Evolutionary conservation across 2,888 invertebrate genomes (phyloP), one percentile per base, ranked within the genome.

Genomic region (Chymomyza caudatula): DNA sequence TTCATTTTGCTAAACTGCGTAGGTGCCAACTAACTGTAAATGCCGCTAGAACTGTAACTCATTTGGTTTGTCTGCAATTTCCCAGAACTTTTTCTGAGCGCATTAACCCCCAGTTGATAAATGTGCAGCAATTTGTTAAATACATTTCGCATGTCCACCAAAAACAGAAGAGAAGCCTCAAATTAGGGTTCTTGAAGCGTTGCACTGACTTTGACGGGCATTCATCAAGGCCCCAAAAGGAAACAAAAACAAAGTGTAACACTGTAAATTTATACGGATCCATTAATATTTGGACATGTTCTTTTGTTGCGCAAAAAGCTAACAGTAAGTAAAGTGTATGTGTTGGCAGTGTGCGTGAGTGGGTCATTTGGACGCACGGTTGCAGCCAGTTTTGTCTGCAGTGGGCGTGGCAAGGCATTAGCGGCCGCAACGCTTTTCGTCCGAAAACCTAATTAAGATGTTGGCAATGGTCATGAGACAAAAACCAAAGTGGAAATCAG

Each of bases 61-160:
- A 37, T 37, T 37, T 37, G 29, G 2, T 29, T 37, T 11, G 8
- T 37, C n/a, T 47, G 15, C 15, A 19, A 47, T 19, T 47, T 47
- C 47, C 17, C 17, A 13, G 47, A 56, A 43, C 42, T 20, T 42
- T 4, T 56, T 15, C 51, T 2, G 44, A 25, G 71, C 81, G 74
- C 82, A 74, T 85, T 83, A 81, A 83, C 69, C 73, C 63, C 82
- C 66, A 68, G 75, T 74, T 70, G 85, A 83, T 68, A 70, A 86
- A 83, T 86, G 78, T 25, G 25, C 19, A 23, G 59, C 58, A 63
- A 83, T 83, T 86, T 86, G 68, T 83, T 67, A 76, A 56, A 60
- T 55, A 29, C 61, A 66, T 65, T 57, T 52, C 42, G 42, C 57
- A 44, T 53, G 52, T 20, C 52, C 44, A 52, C 13, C 13, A 13